A percentile compares a stretch with the other conserved stretches of the same genome.
Conservation (phyloP, 2,113 vertebrate species). For the Lasiurus cinereus region DNA sequence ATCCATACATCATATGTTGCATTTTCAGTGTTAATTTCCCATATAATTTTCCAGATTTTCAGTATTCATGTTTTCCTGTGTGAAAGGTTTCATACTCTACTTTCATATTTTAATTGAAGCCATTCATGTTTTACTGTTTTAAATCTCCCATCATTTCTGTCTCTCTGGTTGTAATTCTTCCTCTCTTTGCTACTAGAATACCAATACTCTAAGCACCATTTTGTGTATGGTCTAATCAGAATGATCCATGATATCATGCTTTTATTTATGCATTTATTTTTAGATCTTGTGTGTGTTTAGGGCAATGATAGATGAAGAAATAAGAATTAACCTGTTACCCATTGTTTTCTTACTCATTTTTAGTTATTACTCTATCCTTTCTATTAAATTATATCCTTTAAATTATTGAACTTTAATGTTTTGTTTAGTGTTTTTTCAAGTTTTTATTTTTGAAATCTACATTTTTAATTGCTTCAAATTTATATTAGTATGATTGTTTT, state of each 20-base stretch:
- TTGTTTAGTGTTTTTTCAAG: slow-evolving; percentile 49
- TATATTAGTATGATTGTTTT: slow-evolving; percentile 31
- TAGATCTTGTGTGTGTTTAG: neutral
- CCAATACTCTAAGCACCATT: neutral
- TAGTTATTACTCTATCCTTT: slow-evolving; percentile 24
- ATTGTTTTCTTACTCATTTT: slow-evolving; percentile 52
- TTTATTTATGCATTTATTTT: slow-evolving; percentile 51
- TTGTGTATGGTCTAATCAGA: slow-evolving; percentile 34
- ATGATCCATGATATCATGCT: neutral
- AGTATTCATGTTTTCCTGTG: neutral
- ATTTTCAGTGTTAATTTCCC: neutral
- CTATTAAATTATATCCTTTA: slow-evolving; percentile 51
- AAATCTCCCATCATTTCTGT: slow-evolving; percentile 47
- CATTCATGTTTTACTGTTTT: slow-evolving; percentile 27
- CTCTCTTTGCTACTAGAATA: neutral
- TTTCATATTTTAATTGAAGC: slow-evolving; percentile 30
- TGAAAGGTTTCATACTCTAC: neutral
- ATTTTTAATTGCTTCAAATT: slow-evolving; percentile 62
- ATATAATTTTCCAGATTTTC: neutral
- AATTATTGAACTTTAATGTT: slow-evolving; percentile 58
- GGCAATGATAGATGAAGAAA: slow-evolving; percentile 62
- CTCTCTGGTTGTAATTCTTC: slow-evolving; percentile 40
- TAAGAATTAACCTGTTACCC: slow-evolving; percentile 37
- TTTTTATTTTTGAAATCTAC: slow-evolving; percentile 42
- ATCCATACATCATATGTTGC: neutral